Conservation (phyloP, 2,888 invertebrate species). For the Shargacucullia verbasci region DNA sequence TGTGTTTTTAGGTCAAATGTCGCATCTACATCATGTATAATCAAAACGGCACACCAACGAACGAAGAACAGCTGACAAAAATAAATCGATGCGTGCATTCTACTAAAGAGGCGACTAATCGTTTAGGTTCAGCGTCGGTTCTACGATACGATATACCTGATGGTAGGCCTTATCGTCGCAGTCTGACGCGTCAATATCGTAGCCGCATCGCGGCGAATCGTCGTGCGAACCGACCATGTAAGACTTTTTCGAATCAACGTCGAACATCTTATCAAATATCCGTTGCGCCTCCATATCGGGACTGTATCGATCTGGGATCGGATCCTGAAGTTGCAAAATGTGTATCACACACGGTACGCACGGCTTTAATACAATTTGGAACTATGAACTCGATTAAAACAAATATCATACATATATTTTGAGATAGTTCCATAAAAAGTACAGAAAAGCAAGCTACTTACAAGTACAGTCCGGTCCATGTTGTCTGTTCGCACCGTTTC, state of each 20-base stretch:
- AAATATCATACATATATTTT: constrained; percentile 44
- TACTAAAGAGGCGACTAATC: constrained; percentile 82
- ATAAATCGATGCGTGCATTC: constrained; percentile 87
- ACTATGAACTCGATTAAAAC: constrained; percentile 48
- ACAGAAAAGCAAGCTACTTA: constrained; percentile 70
- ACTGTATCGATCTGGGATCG: constrained; percentile 88
- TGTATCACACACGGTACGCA: constrained; percentile 69
- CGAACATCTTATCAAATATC: constrained; percentile 90
- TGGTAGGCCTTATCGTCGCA: constrained; percentile 86
- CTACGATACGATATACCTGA: constrained; percentile 85
- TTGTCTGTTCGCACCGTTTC: constrained; percentile 81
- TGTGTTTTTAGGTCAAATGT: constrained; percentile 39
- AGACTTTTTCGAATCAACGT: constrained; percentile 85
- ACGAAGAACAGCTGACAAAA: constrained; percentile 79
- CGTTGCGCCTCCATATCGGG: constrained; percentile 88
- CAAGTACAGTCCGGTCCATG: constrained; percentile 83
- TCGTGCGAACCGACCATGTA: constrained; percentile 81
- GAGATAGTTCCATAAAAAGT: constrained; percentile 27
- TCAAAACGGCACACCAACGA: constrained; percentile 67
- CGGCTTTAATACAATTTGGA: constrained; percentile 47
- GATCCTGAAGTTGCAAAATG: constrained; percentile 86
- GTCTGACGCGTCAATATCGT: constrained; percentile 87
- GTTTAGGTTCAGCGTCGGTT: constrained; percentile 77
- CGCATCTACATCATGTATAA: constrained; percentile 67
- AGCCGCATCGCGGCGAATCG: constrained; percentile 85